Evolutionary conservation across 2,888 invertebrate genomes (phyloP).

Genomic region (Tenthredo mesomela): DNA sequence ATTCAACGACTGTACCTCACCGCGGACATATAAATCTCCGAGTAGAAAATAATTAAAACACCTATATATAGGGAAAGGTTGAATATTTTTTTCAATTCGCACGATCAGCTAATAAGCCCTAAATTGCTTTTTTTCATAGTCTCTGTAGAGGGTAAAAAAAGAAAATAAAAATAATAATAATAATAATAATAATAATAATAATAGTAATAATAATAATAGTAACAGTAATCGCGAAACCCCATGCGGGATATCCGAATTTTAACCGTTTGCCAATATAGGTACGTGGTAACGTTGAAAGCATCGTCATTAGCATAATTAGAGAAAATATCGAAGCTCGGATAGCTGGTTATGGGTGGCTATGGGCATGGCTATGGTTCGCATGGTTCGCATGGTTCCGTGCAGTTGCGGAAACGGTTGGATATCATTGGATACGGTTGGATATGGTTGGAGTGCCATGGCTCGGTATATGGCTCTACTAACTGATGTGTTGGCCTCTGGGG

Average conservation of each 20-base stretch:
- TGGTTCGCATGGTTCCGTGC: constrained; percentile 27
- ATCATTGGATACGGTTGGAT: constrained; percentile 42
- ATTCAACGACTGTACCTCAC: not conserved
- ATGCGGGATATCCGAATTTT: not conserved
- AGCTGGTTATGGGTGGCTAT: constrained; percentile 5
- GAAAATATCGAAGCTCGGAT: constrained; percentile 44
- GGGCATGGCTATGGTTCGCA: not conserved
- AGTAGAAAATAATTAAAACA: not conserved
- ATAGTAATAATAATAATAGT: not conserved
- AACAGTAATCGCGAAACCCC: constrained; percentile 12
- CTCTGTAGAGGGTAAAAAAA: not conserved
- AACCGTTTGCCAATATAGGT: constrained; percentile 8
- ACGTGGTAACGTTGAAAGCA: constrained; percentile 9
- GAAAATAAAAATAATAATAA: not conserved
- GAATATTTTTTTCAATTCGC: not conserved
- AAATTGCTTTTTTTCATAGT: not conserved
- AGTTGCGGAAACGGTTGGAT: constrained; percentile 35
- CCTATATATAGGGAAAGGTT: not conserved
- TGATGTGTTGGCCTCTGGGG: constrained; percentile 69
- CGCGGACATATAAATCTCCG: not conserved
- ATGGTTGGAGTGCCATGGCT: constrained; percentile 25
- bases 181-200: not conserved
- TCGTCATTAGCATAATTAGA: constrained; percentile 68
- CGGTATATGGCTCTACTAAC: constrained; percentile 61
- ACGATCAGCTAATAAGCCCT: not conserved